These are phyloP conservation scores for Steinernema carpocapsae DNA, from an alignment of 2,888 invertebrate species.

Conservation along the genomic window DNA sequence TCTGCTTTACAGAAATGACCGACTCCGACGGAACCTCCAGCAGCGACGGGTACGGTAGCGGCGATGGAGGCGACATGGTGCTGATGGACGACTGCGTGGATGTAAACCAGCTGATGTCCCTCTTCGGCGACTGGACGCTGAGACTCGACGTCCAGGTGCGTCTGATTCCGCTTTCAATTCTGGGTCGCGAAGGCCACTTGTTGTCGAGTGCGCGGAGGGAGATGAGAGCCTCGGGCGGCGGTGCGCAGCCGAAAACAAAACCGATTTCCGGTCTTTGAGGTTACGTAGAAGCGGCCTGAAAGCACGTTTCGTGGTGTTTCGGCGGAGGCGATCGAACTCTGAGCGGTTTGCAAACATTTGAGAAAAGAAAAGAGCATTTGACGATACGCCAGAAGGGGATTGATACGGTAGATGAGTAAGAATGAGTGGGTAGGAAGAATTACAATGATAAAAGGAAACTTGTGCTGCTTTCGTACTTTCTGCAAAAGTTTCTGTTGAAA, in stretches of 20 bases:
- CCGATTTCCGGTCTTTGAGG: constrained; percentile 10
- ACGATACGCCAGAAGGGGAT: too few species aligned
- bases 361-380: too few species aligned
- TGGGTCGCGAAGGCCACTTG: neutral
- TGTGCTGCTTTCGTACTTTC: too few species aligned
- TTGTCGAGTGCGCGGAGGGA: neutral
- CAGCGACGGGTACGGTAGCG: constrained; percentile 1
- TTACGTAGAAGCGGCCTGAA: neutral
- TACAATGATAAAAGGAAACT: too few species aligned
- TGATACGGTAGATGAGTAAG: too few species aligned
- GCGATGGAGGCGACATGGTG: neutral
- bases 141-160: constrained; percentile 59
- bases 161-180: neutral
- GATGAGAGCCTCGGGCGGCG: constrained; percentile 1
- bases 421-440: too few species aligned
- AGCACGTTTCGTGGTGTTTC: neutral
- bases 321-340: neutral
- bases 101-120: constrained; percentile 58
- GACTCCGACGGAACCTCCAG: neutral
- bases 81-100: constrained; percentile 53
- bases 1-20: constrained; percentile 8
- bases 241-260: neutral
- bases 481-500: too few species aligned
- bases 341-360: neutral
- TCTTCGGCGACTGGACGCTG: constrained; percentile 63